A percentile compares a stretch with the other conserved stretches of the same genome.
Evolutionary conservation across 1,140 invertebrate genomes (phyloP).

Genomic region (Vanessa atalanta): DNA sequence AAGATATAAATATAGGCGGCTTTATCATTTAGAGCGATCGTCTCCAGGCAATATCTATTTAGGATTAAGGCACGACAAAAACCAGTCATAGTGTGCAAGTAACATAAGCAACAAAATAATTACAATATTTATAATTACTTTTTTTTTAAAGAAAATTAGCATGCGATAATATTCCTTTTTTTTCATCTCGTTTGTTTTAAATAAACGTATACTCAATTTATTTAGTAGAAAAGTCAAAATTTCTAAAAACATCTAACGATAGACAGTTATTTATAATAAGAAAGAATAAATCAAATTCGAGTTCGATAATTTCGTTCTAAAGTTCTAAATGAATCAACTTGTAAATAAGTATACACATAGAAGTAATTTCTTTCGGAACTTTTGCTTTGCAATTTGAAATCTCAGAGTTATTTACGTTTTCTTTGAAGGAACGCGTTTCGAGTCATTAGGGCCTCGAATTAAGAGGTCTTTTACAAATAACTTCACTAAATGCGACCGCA

Average conservation of each 20-base stretch:
- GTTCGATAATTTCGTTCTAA: background rate
- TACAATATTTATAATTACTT: no score
- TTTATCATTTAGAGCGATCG: no score
- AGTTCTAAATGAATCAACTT: background rate
- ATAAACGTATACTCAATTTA: no score
- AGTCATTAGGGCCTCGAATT: slow-evolving; percentile 24
- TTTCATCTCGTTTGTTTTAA: no score
- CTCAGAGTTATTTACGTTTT: slow-evolving; percentile 15
- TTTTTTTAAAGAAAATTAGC: no score
- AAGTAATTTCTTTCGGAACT: slow-evolving; percentile 13
- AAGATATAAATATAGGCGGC: no score
- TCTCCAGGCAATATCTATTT: no score
- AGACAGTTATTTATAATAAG: background rate
- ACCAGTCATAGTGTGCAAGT: no score
- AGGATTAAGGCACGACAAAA: no score
- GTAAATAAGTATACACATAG: background rate
- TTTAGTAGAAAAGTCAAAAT: no score
- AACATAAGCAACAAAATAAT: no score
- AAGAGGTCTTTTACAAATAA: slow-evolving; percentile 24
- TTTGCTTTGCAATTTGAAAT: slow-evolving; percentile 14
- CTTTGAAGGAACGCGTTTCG: slow-evolving; percentile 18
- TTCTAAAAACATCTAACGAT: background rate
- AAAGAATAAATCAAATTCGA: background rate
- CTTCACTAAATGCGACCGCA: slow-evolving; percentile 26
- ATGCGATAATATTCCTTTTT: no score